These are phyloP conservation scores for Phenganax subtilis DNA, from an alignment of 92 coral and sea anemone genomes.

Conservation along the genomic window DNA sequence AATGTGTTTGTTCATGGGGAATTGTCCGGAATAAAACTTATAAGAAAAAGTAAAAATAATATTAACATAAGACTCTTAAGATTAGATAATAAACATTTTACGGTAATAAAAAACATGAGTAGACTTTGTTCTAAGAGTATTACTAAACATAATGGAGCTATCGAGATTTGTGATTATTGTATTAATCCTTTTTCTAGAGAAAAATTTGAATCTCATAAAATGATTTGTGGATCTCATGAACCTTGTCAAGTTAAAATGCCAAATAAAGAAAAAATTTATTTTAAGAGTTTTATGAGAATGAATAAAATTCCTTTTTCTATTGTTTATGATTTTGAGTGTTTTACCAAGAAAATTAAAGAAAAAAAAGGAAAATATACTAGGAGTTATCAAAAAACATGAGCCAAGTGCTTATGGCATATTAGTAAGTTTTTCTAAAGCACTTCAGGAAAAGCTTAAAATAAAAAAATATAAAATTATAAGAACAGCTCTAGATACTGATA, in stretches of 20 bases:
- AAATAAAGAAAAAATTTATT: neutral
- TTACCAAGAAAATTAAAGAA: neutral
- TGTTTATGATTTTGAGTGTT: slow-evolving; percentile 26
- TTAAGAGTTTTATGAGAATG: slow-evolving; percentile 42
- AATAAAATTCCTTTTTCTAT: slow-evolving; percentile 27
- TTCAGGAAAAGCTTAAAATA: too few relatives aligned
- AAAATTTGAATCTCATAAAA: neutral
- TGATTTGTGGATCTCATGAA: neutral
- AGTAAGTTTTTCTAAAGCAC: too few relatives aligned
- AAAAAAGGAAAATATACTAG: slow-evolving; percentile 5
- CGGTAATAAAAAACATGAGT: neutral
- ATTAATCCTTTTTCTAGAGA: neutral
- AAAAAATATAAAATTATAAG: too few relatives aligned
- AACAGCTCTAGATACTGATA: too few relatives aligned
- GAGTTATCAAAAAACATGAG: slow-evolving; percentile 35
- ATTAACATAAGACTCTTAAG: too few relatives aligned
- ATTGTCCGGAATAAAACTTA: too few relatives aligned
- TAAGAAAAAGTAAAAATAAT: too few relatives aligned
- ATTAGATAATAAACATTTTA: too few relatives aligned
- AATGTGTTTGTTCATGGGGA: slow-evolving; percentile 36
- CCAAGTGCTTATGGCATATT: too few relatives aligned
- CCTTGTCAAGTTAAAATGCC: neutral
- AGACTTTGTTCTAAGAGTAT: neutral
- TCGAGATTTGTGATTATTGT: neutral
- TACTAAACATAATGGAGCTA: neutral